Base-by-base conservation (phyloP, 2,113 vertebrate genomes). In the Connochaetes taurinus region DNA sequence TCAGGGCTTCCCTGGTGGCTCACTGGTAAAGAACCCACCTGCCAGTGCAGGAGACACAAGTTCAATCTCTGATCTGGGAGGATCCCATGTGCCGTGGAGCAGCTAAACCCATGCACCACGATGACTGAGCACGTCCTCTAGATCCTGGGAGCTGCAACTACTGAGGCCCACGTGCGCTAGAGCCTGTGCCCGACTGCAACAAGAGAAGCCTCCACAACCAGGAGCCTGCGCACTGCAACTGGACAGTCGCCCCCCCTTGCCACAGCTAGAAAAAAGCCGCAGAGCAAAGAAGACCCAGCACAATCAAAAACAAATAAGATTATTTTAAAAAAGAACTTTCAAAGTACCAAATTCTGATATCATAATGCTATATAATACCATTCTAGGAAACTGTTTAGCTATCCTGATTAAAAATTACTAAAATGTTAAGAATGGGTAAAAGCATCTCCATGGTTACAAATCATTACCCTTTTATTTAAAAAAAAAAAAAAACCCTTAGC, bases 371-470 rank as follows among this genome's bases (percentile, higher is more conserved):
- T 27, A 43, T 27, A 15, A 85, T 33, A 33, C 12, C 31, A 31
- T 93, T 94, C 55, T 78, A 95, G 88, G 31, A 67, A 76, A 83
- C 23, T 21, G 29, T 83, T 84, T 50, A 90, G 78, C 19, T 83
- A 60, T 17, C 67, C 91, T 86, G 43, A 90, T 90, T 87, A 55
- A 86, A 95, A 90, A 80, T 92, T 64, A 64, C 25, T 64, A 85
- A 95, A 94, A 33, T 58, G 15, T 31, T 95, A 86, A 74, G 13
- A 88, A 67, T 23, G 40, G 7, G 23, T 60, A 84, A 96, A 47
- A 52, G 9, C 13, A 86, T n/a, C 91, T 94, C 50, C 31, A 86
- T 45, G 52, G 17, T 83, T 96, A 85, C 55, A 94, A 85, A 76
- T 55, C 76, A 89, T 36, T 47, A 71, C 50, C 55, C 19, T 40